Evolutionary conservation across 1,140 invertebrate species (phyloP).

Genomic region (Drosophila persimilis): DNA sequence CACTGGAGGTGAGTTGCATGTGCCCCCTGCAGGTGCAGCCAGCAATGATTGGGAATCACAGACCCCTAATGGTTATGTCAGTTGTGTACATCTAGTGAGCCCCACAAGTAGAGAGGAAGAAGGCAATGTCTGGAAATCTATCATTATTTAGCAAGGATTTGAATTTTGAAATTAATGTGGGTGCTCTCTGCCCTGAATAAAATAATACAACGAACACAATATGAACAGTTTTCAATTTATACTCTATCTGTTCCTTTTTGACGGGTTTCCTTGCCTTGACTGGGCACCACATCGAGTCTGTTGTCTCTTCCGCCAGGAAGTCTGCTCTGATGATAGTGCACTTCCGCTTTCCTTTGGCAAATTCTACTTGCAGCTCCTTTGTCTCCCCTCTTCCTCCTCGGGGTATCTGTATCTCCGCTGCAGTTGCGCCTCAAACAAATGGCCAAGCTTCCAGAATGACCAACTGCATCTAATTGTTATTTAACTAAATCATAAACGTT

Average conservation of each 20-base stretch:
- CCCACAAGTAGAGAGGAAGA: not conserved
- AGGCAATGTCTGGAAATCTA: not conserved
- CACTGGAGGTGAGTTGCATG: constrained; percentile 23
- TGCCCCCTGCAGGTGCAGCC: not conserved
- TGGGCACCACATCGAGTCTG: not conserved
- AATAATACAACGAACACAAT: too few relatives aligned
- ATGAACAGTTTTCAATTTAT: too few relatives aligned
- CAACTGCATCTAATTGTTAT: constrained; percentile 74
- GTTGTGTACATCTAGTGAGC: not conserved
- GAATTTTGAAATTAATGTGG: not conserved
- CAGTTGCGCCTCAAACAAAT: constrained; percentile 10
- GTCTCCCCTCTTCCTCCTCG: not conserved
- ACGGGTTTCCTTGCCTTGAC: too few relatives aligned
- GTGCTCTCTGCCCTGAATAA: too few relatives aligned
- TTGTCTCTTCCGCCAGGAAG: not conserved
- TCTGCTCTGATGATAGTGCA: constrained; percentile 8
- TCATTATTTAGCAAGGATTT: not conserved
- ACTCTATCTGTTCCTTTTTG: too few relatives aligned
- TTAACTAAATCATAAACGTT: constrained; percentile 73
- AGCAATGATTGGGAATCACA: constrained; percentile 47
- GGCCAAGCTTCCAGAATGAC: constrained; percentile 19
- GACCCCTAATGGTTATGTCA: constrained; percentile 28
- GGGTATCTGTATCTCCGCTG: not conserved
- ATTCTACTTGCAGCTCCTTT: constrained; percentile 5
- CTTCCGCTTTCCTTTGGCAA: constrained; percentile 9